Evolutionary conservation across 2,797 vertebrate species (phyloP).

Genomic region (Sarcoramphus papa): DNA sequence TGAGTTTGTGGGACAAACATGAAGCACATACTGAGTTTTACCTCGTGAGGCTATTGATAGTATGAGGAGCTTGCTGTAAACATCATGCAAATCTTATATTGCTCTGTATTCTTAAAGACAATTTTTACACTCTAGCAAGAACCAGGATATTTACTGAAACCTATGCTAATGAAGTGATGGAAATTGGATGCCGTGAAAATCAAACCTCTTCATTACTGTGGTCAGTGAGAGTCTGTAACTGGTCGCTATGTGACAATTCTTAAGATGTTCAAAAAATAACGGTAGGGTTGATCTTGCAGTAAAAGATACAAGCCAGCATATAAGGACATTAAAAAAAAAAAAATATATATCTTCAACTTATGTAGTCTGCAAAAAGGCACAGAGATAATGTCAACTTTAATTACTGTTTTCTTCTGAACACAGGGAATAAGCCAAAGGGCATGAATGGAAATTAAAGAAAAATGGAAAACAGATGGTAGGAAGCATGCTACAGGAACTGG

Average conservation of each 20-base stretch:
- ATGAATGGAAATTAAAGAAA: slow-evolving; percentile 74
- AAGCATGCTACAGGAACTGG: slow-evolving; percentile 60
- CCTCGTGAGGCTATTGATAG: background rate
- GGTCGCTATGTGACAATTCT: background rate
- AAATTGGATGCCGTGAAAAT: background rate
- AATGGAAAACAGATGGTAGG: slow-evolving; percentile 77
- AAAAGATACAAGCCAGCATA: background rate
- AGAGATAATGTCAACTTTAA: slow-evolving; percentile 72
- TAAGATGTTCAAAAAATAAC: background rate
- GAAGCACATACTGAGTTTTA: background rate
- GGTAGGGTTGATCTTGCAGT: background rate
- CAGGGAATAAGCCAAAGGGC: slow-evolving; percentile 67
- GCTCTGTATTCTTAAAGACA: background rate
- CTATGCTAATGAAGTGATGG: background rate
- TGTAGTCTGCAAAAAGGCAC: slow-evolving; percentile 47
- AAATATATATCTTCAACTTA: background rate
- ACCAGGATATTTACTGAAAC: background rate
- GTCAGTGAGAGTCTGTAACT: background rate
- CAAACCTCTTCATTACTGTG: background rate
- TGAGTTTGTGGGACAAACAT: background rate
- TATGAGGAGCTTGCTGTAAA: background rate
- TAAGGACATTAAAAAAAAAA: background rate
- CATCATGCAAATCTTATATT: background rate
- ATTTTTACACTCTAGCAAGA: background rate
- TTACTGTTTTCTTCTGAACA: slow-evolving; percentile 68